Evolutionary conservation across 2,888 invertebrate genomes (phyloP).

Genomic region (Hyposoter dolosus): DNA sequence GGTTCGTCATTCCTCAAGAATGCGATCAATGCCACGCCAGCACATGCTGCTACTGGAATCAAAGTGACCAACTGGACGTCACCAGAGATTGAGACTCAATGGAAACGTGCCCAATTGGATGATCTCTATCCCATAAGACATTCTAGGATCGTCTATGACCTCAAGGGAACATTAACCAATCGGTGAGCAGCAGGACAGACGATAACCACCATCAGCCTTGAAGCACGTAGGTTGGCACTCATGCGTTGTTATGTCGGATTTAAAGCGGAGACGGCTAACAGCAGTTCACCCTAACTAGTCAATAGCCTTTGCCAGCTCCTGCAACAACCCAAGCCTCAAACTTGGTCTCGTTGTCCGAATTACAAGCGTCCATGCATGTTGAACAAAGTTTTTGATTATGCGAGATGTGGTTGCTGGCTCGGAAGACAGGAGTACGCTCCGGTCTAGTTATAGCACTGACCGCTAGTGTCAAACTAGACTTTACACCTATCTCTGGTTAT

Average conservation of each 20-base stretch:
- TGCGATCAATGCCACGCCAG: background rate
- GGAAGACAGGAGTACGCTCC: constrained; percentile 7
- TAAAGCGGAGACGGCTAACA: constrained; percentile 7
- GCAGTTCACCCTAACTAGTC: constrained; percentile 12
- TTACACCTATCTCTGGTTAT: constrained; percentile 51
- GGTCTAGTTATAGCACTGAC: constrained; percentile 19
- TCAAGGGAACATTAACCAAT: constrained; percentile 45
- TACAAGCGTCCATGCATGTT: constrained; percentile 48
- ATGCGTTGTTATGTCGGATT: constrained; percentile 34
- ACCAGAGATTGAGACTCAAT: background rate
- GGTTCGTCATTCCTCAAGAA: background rate
- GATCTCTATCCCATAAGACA: constrained; percentile 13
- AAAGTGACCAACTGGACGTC: constrained; percentile 1
- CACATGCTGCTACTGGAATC: background rate
- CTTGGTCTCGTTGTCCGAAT: constrained; percentile 62
- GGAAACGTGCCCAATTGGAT: constrained; percentile 22
- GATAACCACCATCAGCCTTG: constrained; percentile 52
- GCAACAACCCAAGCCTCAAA: constrained; percentile 42
- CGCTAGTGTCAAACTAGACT: constrained; percentile 32
- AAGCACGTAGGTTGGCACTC: constrained; percentile 28
- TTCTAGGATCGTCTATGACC: constrained; percentile 12
- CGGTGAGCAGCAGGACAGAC: constrained; percentile 36
- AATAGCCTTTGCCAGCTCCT: constrained; percentile 40
- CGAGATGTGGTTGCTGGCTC: constrained; percentile 27
- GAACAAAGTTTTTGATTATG: constrained; percentile 56